Conservation (phyloP, 2,113 vertebrate genomes). For the Vulpes vulpes region DNA sequence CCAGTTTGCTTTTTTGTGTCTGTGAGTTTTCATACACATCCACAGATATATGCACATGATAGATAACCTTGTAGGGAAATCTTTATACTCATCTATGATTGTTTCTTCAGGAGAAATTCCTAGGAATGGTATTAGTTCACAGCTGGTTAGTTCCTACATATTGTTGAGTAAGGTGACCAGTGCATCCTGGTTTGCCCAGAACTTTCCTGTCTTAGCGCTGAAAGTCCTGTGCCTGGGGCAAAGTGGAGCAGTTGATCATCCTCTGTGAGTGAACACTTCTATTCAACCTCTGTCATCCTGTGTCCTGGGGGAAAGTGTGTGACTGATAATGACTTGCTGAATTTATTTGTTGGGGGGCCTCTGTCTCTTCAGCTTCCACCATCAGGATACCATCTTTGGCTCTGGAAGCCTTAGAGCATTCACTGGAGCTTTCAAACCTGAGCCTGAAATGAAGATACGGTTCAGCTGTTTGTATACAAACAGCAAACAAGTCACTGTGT, state of each 20-base stretch:
- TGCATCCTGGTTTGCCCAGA: neutral
- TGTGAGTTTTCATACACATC: neutral
- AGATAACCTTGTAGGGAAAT: neutral
- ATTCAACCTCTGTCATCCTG: neutral
- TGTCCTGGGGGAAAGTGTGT: too few species aligned
- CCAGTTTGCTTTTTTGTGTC: neutral
- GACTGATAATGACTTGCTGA: neutral
- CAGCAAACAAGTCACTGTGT: conserved; percentile 45
- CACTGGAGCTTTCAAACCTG: conserved; percentile 15
- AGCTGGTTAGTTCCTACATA: neutral
- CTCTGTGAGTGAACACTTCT: neutral
- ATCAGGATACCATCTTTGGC: neutral
- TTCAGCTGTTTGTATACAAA: conserved; percentile 64
- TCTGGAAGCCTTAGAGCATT: conserved; percentile 17
- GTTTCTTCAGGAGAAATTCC: neutral
- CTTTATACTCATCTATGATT: neutral
- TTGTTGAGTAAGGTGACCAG: neutral
- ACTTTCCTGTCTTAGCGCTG: neutral
- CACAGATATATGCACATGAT: rapidly evolving
- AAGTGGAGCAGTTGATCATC: neutral
- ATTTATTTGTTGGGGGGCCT: neutral
- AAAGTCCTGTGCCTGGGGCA: neutral
- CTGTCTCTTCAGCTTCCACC: neutral
- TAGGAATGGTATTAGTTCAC: neutral
- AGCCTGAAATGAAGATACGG: conserved; percentile 35